Percentiles rank a stretch among this genome's conserved stretches.
These are phyloP conservation scores for Lasioglossum figueresi DNA, from an alignment of 2,888 invertebrate species.

Conservation along the genomic window DNA sequence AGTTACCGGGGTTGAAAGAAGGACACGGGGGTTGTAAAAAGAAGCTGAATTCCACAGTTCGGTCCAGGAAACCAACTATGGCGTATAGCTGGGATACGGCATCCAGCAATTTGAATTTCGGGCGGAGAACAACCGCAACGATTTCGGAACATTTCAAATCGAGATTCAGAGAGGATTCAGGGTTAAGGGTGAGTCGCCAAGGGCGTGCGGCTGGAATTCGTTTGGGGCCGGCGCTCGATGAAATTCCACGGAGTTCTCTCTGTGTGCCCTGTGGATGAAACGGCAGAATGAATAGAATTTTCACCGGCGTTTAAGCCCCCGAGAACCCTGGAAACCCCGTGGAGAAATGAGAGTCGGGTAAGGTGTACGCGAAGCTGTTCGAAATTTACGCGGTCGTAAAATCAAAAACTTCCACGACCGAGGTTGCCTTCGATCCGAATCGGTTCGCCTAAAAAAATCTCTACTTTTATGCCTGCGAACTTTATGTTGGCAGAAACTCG, in stretches of 20 bases:
- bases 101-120: slow-evolving; percentile 27
- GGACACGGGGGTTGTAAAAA: background rate
- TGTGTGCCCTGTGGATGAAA: slow-evolving; percentile 48
- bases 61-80: background rate
- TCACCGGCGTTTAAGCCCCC: slow-evolving; percentile 58
- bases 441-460: slow-evolving; percentile 16
- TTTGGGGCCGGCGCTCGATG: slow-evolving; percentile 65
- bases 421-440: slow-evolving; percentile 57
- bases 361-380: slow-evolving; percentile 39
- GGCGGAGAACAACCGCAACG: slow-evolving; percentile 55
- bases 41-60: background rate
- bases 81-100: background rate
- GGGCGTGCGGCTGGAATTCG: slow-evolving; percentile 64
- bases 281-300: slow-evolving; percentile 69
- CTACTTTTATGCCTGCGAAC: slow-evolving; percentile 1
- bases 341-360: slow-evolving; percentile 44
- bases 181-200: slow-evolving; percentile 69
- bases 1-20: background rate
- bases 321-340: slow-evolving; percentile 44
- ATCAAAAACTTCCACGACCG: slow-evolving; percentile 65
- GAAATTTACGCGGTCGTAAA: slow-evolving; percentile 70
- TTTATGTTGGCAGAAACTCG: background rate
- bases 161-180: slow-evolving; percentile 69
- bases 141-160: slow-evolving; percentile 63
- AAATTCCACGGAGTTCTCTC: slow-evolving; percentile 66